phyloP scores from a whole-genome alignment of 2,888 invertebrate genomes.

The Dyspetes luteomarginatus region DNA sequence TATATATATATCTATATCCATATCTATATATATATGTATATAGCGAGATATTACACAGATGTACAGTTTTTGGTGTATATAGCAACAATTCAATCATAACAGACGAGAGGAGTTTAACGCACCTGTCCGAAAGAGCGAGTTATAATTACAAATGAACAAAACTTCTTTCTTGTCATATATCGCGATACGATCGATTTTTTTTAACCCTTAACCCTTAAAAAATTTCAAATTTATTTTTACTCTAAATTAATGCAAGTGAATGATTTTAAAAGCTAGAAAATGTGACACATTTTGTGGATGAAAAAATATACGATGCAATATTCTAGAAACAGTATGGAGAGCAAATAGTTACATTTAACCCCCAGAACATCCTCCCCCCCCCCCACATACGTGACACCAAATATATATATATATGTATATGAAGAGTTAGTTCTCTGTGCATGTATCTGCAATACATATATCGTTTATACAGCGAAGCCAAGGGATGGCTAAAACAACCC shows the following conservation, averaged over 20 bases:
- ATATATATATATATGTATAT: background rate
- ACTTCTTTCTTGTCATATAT: background rate
- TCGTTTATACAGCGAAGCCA: slow-evolving; percentile 29
- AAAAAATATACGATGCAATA: background rate
- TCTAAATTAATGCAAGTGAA: too few relatives aligned
- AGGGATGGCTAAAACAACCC: slow-evolving; percentile 40
- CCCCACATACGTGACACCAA: background rate
- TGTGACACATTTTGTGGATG: too few relatives aligned
- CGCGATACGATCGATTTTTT: background rate
- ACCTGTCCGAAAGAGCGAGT: slow-evolving; percentile 47
- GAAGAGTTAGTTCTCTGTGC: slow-evolving; percentile 39
- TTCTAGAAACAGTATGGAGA: background rate
- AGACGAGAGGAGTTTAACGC: slow-evolving; percentile 57
- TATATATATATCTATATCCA: background rate
- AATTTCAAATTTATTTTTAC: background rate
- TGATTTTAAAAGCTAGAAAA: too few relatives aligned
- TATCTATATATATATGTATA: slow-evolving; percentile 13
- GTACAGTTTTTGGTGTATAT: slow-evolving; percentile 11
- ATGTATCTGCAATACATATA: slow-evolving; percentile 32
- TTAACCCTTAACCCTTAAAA: background rate
- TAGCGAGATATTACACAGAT: too few relatives aligned
- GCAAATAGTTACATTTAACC: background rate
- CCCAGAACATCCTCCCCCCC: too few relatives aligned
- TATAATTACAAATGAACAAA: slow-evolving; percentile 11
- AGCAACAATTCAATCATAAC: slow-evolving; percentile 59